Percentiles rank a stretch among this genome's conserved stretches.
These are phyloP conservation scores for Manis crassicaudata DNA, from an alignment of 2,797 vertebrate genomes.

Conservation along the genomic window DNA sequence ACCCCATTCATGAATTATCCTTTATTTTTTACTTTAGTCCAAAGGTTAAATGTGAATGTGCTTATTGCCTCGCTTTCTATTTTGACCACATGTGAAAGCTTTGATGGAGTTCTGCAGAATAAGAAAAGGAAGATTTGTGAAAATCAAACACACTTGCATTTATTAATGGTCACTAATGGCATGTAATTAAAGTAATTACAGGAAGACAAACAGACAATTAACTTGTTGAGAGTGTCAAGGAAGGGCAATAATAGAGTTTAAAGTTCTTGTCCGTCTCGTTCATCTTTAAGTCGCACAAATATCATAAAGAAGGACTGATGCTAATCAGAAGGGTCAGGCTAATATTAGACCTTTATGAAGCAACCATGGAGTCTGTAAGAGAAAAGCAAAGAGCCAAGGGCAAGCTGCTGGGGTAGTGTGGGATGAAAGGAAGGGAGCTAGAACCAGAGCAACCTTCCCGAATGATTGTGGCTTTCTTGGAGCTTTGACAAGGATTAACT, in stretches of 20 bases:
- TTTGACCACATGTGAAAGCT: constrained; percentile 57
- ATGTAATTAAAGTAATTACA: constrained; percentile 77
- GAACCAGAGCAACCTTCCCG: neutral
- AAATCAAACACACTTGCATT: constrained; percentile 68
- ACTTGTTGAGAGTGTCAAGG: constrained; percentile 71
- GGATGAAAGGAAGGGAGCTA: neutral
- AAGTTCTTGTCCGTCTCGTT: constrained; percentile 60
- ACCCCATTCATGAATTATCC: constrained; percentile 74
- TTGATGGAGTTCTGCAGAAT: constrained; percentile 39
- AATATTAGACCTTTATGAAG: neutral
- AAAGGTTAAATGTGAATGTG: constrained; percentile 69
- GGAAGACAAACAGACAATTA: constrained; percentile 80
- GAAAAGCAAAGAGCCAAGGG: neutral
- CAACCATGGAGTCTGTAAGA: neutral
- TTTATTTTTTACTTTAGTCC: constrained; percentile 60
- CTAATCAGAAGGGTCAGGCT: neutral
- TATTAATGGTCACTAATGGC: constrained; percentile 80
- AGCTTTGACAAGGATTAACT: neutral
- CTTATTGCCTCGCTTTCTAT: constrained; percentile 46
- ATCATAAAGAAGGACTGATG: constrained; percentile 37
- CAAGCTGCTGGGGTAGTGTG: neutral
- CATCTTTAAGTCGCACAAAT: constrained; percentile 52
- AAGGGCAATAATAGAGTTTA: constrained; percentile 65
- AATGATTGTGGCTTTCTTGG: neutral
- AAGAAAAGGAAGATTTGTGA: constrained; percentile 58